Evolutionary conservation across 2,113 vertebrate species (phyloP).

Genomic region (Dolichotis patagonum): DNA sequence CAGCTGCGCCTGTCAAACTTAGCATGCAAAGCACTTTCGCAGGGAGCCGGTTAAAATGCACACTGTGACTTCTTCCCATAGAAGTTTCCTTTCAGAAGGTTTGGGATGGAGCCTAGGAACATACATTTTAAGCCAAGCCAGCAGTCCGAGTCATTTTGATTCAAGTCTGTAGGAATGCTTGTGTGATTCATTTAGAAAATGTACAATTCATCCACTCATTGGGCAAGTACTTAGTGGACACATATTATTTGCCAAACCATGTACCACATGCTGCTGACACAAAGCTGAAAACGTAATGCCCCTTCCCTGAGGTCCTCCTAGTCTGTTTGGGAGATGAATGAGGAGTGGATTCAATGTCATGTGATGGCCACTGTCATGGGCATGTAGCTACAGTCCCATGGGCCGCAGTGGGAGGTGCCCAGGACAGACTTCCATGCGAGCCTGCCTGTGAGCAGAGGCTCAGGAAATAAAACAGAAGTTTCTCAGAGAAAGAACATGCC

Average conservation of each 20-base stretch:
- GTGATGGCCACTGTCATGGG: too few relatives aligned
- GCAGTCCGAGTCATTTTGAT: neutral
- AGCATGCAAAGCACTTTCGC: neutral
- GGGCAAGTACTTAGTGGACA: neutral
- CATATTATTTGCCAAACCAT: neutral
- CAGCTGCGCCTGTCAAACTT: constrained; percentile 49
- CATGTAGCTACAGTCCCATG: too few relatives aligned
- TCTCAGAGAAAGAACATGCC: neutral
- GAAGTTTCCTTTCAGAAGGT: neutral
- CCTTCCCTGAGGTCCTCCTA: neutral
- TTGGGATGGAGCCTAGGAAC: neutral
- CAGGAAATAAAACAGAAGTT: neutral
- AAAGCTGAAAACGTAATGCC: neutral
- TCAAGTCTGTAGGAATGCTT: neutral
- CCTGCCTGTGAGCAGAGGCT: neutral
- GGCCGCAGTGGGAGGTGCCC: neutral
- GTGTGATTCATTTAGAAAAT: constrained; percentile 22
- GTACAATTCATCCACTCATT: neutral
- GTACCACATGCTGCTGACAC: neutral
- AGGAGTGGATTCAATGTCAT: neutral
- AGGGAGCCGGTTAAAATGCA: neutral
- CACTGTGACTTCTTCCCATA: neutral
- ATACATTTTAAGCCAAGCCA: neutral
- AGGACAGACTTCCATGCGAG: neutral
- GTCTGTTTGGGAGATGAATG: neutral